Conservation (phyloP, 2,888 invertebrate species). For the Cancer borealis region DNA sequence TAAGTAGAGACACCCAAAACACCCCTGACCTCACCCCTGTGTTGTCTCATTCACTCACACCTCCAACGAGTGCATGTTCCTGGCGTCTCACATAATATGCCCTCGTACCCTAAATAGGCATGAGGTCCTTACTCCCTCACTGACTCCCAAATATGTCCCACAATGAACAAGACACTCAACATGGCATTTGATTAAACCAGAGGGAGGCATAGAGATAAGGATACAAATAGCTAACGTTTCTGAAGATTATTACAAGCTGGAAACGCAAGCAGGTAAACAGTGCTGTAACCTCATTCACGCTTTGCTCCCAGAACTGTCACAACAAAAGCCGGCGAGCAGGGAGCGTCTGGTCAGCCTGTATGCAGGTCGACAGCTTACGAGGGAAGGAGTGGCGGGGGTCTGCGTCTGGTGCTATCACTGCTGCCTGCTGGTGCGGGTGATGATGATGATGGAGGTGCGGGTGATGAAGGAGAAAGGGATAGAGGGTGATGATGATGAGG, state of each 20-base stretch:
- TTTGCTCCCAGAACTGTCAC: background rate
- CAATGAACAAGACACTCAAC: constrained; percentile 28
- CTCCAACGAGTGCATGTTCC: background rate
- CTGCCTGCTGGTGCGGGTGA: constrained; percentile 31
- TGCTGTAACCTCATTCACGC: background rate
- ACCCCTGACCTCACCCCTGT: background rate
- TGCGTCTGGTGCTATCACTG: constrained; percentile 11
- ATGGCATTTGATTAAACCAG: constrained; percentile 11
- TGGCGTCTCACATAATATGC: background rate
- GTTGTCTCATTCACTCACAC: background rate
- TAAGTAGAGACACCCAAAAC: background rate
- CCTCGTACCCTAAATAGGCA: background rate
- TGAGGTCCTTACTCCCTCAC: constrained; percentile 6
- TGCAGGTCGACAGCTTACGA: constrained; percentile 25
- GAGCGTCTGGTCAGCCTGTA: constrained; percentile 14
- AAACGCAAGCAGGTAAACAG: constrained; percentile 21
- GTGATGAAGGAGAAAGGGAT: background rate
- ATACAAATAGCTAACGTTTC: background rate
- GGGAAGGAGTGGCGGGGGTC: background rate
- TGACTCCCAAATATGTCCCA: background rate
- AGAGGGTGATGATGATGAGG: background rate
- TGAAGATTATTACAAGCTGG: background rate
- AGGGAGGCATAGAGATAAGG: background rate
- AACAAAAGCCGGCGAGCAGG: background rate
- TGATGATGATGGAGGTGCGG: constrained; percentile 35